phyloP scores from a whole-genome alignment of 2,113 vertebrate genomes.

The Xiphophorus couchianus region DNA sequence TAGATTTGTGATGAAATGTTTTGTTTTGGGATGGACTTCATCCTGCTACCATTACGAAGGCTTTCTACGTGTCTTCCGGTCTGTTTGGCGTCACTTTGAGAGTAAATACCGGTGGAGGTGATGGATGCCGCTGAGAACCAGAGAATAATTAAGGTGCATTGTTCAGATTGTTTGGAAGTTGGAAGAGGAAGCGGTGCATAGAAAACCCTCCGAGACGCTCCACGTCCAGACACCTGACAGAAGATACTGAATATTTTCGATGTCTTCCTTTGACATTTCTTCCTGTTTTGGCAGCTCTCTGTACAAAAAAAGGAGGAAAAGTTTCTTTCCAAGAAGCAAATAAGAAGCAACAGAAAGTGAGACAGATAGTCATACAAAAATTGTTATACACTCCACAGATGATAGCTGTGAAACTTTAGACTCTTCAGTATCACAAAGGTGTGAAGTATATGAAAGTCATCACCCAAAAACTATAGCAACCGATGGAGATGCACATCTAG shows the following conservation, averaged over 20 bases:
- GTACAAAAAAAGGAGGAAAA: background rate
- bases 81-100: background rate
- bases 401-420: background rate
- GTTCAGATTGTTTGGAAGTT: background rate
- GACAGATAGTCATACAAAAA: background rate
- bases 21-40: background rate
- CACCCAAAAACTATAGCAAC: background rate
- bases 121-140: background rate
- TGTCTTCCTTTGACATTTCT: background rate
- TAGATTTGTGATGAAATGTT: background rate
- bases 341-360: background rate
- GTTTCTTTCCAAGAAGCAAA: background rate
- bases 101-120: background rate
- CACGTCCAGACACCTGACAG: background rate
- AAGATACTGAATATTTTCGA: background rate
- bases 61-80: background rate
- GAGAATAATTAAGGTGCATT: conserved; percentile 2
- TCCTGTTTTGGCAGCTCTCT: background rate
- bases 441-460: background rate
- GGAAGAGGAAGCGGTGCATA: background rate
- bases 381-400: background rate
- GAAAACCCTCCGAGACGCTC: background rate
- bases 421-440: background rate
- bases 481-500: background rate
- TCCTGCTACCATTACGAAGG: background rate